Base-by-base conservation (phyloP, 2,888 invertebrate genomes). In the Oscheius sp. region DNA sequence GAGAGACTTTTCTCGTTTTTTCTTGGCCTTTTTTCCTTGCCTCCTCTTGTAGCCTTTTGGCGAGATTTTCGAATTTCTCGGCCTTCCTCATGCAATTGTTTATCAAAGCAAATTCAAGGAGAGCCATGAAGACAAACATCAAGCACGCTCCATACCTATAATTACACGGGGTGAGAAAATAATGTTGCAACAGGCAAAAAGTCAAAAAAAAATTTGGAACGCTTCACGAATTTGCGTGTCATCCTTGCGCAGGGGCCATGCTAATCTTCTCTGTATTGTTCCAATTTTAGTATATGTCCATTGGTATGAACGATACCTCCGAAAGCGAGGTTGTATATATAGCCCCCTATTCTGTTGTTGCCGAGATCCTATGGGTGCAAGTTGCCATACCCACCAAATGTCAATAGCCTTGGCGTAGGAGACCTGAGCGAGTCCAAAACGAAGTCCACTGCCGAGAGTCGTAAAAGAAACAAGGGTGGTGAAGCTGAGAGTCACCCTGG, bases 241-340 rank as follows among this genome's bases (percentile, higher is more conserved):
- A 92, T 92, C 92, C 92, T 92, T 92, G 92, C 92, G 92, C 92
- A 92, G 92, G 92, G 92, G 92, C 92, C 92, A 92, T 92, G 92
- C 92, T 92, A 92, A 92, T 92, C 92, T 92, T 92, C 92, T 92
- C 92, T 92, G 92, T 92, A 92, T 92, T 92, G 92, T 92, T 92
- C 92, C 92, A 92, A 92, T 92, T 92, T 92, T 92, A 92, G 91
- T 86, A 86, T 85, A 84, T n/a, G n/a, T n/a, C n/a, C n/a, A n/a
- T n/a, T n/a, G n/a, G n/a, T n/a, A n/a, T n/a, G n/a, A n/a, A n/a
- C n/a, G n/a, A n/a, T n/a, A n/a, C n/a, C n/a, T n/a, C n/a, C n/a
- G n/a, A n/a, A n/a, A n/a, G n/a, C n/a, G n/a, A n/a, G n/a, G n/a
- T n/a, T n/a, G n/a, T n/a, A n/a, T n/a, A n/a, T n/a, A n/a, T n/a